Evolutionary conservation across 1,140 invertebrate species (phyloP).

Genomic region (Palaemon carinicauda): DNA sequence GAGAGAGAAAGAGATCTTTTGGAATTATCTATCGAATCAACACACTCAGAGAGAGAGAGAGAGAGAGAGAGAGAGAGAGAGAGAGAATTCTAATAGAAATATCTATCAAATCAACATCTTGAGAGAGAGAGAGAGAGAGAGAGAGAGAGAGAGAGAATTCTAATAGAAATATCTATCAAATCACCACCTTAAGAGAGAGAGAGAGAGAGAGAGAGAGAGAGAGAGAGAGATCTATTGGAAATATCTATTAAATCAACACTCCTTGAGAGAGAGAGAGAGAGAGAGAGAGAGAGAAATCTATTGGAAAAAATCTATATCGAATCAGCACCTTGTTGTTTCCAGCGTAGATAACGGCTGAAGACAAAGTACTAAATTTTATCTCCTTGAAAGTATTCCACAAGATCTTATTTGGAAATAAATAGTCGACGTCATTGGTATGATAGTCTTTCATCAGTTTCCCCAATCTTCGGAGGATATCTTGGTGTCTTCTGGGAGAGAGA

Average conservation of each 20-base stretch:
- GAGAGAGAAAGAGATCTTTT: conserved; percentile 6
- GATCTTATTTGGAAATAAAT: no score
- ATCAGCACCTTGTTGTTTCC: not conserved
- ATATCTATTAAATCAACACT: no score
- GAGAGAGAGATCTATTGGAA: conserved; percentile 16
- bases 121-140: not conserved
- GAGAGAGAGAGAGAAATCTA: not conserved
- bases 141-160: conserved; percentile 6
- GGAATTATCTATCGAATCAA: no score
- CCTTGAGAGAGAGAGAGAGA: not conserved
- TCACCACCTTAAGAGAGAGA: not conserved
- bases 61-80: not conserved
- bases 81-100: no score
- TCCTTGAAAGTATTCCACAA: no score
- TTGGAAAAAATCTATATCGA: not conserved
- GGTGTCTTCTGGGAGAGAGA: not conserved
- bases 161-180: no score
- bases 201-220: not conserved
- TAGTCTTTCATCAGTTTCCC: no score
- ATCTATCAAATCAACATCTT: no score
- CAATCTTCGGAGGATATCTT: no score
- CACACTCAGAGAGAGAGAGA: not conserved
- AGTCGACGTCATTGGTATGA: no score
- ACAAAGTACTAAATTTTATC: no score
- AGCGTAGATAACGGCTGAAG: no score